Evolutionary conservation across 2,888 invertebrate genomes (phyloP).

Genomic region (Brachylomia viminalis): DNA sequence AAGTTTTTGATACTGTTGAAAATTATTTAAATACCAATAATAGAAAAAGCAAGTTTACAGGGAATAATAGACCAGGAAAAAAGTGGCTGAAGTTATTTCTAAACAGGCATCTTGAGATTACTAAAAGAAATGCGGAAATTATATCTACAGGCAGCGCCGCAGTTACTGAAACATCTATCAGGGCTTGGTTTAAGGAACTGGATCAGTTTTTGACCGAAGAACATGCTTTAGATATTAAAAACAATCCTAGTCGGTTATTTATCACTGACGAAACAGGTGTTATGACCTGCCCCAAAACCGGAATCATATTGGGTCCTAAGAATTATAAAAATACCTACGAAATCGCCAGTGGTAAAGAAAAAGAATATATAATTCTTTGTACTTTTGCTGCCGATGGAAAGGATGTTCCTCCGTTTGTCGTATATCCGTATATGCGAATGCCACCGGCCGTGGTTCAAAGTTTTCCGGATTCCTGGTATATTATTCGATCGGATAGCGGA

Average conservation of each 20-base stretch:
- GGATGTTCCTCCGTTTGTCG: too few species aligned
- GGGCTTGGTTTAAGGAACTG: slow-evolving; percentile 29
- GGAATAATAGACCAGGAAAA: slow-evolving; percentile 22
- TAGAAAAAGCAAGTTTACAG: slow-evolving; percentile 17
- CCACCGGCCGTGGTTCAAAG: too few species aligned
- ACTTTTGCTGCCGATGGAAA: too few species aligned
- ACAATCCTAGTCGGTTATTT: slow-evolving; percentile 22
- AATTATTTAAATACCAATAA: slow-evolving; percentile 8
- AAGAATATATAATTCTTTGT: too few species aligned
- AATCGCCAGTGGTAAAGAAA: too few species aligned
- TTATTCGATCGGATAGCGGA: too few species aligned
- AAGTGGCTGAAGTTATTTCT: slow-evolving; percentile 28
- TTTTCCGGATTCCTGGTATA: too few species aligned
- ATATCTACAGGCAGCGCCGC: slow-evolving; percentile 26
- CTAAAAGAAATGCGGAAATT: slow-evolving; percentile 29
- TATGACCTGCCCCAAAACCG: too few species aligned
- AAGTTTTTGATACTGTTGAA: slow-evolving; percentile 30
- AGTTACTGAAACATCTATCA: slow-evolving; percentile 25
- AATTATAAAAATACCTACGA: too few species aligned
- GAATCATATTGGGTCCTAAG: too few species aligned
- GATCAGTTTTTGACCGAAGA: slow-evolving; percentile 13
- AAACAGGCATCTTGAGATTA: slow-evolving; percentile 30
- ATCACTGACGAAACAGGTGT: slow-evolving; percentile 34
- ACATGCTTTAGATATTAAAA: slow-evolving; percentile 18
- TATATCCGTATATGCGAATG: too few species aligned